These are phyloP conservation scores for Gonocerus acuteangulatus DNA, from an alignment of 2,888 invertebrate species.

Conservation along the genomic window DNA sequence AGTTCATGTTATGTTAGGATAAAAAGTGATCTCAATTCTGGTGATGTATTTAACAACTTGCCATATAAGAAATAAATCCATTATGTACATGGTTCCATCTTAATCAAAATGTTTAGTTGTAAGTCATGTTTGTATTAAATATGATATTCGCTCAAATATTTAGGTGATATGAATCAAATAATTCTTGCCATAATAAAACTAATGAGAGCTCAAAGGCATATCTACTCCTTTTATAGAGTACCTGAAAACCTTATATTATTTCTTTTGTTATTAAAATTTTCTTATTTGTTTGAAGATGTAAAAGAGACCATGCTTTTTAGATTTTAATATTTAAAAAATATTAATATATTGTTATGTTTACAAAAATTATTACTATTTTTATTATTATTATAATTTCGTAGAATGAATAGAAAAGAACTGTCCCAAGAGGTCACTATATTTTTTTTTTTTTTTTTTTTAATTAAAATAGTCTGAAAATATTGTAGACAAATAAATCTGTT, in stretches of 20 bases:
- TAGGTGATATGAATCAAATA: slow-evolving; percentile 29
- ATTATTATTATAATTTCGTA: slow-evolving; percentile 5
- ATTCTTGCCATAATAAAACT: slow-evolving; percentile 33
- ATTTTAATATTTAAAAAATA: slow-evolving; percentile 1
- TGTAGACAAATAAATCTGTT: not conserved
- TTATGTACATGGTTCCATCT: slow-evolving; percentile 31
- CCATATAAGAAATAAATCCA: slow-evolving; percentile 34
- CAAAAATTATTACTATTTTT: slow-evolving; percentile 17
- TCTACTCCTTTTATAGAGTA: slow-evolving; percentile 33
- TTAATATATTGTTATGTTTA: slow-evolving; percentile 10
- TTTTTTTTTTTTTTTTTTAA: not conserved
- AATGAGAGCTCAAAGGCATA: slow-evolving; percentile 33
- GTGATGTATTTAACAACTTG: slow-evolving; percentile 36
- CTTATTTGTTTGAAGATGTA: slow-evolving; percentile 18
- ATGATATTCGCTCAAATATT: slow-evolving; percentile 35
- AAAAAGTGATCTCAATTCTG: slow-evolving; percentile 36
- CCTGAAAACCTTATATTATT: slow-evolving; percentile 30
- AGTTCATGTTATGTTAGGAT: slow-evolving; percentile 31
- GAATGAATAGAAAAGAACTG: slow-evolving; percentile 7
- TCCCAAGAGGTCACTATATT: slow-evolving; percentile 23
- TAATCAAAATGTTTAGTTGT: slow-evolving; percentile 35
- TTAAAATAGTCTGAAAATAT: slow-evolving; percentile 13
- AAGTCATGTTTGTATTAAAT: slow-evolving; percentile 34
- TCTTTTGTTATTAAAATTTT: slow-evolving; percentile 27
- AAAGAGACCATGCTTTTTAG: slow-evolving; percentile 19